Evolutionary conservation across 1,140 invertebrate species (phyloP), one percentile per base, ranked within the genome.

Genomic region (Eriosoma lanigerum): DNA sequence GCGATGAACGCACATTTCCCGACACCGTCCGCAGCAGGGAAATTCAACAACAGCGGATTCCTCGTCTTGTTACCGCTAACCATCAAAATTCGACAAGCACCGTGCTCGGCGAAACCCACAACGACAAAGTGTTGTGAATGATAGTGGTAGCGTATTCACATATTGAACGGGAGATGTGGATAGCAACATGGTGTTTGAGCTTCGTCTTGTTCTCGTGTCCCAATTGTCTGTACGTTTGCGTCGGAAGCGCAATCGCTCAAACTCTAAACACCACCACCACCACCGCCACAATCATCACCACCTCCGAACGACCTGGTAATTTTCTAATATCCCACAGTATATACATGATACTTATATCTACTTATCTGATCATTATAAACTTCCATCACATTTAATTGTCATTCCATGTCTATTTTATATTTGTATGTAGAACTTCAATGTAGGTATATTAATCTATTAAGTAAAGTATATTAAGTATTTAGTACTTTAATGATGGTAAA

Each of bases 101-200:
- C 8, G 32, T 38, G 8, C 17, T 0, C 17, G 29, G 10, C 26
- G 54, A 12, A 13, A 4, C 29, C 19, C 9, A 60, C 26, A 2
- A 9, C 24, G 68, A 60, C 26, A 2, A 9, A 15, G 68, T 44
- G 48, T 29, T 24, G 50, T 24, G 8, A 29, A 26, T 46, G 32
- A 24, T 24, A 8, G 15, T 48, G 15, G 26, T 19, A 29, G 8
- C 29, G 46, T 29, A 21, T 13, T 17, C 10, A 64, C 13, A 29
- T 3, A 29, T 54, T 17, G 50, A 58, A 21, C 38, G 38, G 56
- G 75, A 78, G 56, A 78, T 78, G 75, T 78, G 75, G 75, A 78
- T 78, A 48, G 75, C 75, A 78, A 62, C 75, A 78, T 78, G 75
- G 75, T 78, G 38, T 78, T 26, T 78, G 75, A 24, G 75, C 19